phyloP scores from a whole-genome alignment of 2,888 invertebrate species.

The Oscheius sp. region DNA sequence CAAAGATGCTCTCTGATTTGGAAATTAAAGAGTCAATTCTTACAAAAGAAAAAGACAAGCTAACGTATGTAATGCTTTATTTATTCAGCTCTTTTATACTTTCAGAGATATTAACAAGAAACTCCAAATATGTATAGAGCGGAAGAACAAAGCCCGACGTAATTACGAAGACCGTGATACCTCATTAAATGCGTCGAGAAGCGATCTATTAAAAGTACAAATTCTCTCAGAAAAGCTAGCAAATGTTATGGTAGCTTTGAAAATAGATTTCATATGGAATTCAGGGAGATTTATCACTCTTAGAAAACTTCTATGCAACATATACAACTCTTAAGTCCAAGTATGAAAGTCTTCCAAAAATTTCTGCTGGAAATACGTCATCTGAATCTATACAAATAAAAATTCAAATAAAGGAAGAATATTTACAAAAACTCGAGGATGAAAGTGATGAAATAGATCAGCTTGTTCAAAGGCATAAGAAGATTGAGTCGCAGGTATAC shows the following conservation, averaged over 20 bases:
- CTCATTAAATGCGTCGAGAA: too few species aligned
- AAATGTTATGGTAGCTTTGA: too few species aligned
- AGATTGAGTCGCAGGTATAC: neutral
- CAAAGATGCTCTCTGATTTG: slow-evolving; percentile 21
- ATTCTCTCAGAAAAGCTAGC: too few species aligned
- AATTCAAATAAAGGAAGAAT: neutral
- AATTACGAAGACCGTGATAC: too few species aligned
- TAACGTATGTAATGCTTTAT: slow-evolving; percentile 4
- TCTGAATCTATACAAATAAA: neutral
- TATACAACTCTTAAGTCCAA: too few species aligned
- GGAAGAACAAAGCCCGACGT: neutral
- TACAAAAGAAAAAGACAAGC: slow-evolving; percentile 20
- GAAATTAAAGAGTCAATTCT: slow-evolving; percentile 38
- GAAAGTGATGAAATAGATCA: neutral
- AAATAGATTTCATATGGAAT: too few species aligned
- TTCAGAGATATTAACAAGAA: neutral
- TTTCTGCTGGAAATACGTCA: too few species aligned
- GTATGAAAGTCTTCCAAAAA: too few species aligned
- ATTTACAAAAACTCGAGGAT: neutral
- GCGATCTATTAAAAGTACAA: too few species aligned
- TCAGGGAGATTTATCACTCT: too few species aligned
- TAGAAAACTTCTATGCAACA: too few species aligned
- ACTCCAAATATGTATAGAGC: neutral
- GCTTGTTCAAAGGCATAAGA: too few species aligned
- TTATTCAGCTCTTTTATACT: neutral